phyloP scores from a whole-genome alignment of 1,140 invertebrate genomes.

The Cotesia typhae region DNA sequence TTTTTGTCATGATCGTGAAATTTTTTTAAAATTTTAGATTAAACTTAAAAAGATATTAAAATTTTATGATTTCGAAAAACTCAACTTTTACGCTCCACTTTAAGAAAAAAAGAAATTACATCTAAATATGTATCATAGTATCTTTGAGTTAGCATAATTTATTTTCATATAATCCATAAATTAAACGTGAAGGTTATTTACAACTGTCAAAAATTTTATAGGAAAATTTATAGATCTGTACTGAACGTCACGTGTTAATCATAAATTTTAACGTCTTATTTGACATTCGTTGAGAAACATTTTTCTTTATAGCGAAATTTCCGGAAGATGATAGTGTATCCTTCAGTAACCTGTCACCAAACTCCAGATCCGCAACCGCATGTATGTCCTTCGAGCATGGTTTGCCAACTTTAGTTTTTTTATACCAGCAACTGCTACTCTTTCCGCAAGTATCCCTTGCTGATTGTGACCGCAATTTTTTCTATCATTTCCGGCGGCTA shows the following conservation, averaged over 20 bases:
- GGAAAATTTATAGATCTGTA: not conserved
- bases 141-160: too few species aligned
- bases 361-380: not conserved
- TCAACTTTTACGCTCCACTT: too few species aligned
- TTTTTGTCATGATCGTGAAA: too few species aligned
- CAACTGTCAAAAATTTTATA: too few species aligned
- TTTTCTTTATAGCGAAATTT: not conserved
- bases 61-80: too few species aligned
- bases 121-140: too few species aligned
- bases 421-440: slow-evolving; percentile 10
- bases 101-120: too few species aligned
- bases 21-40: too few species aligned
- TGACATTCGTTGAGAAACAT: not conserved
- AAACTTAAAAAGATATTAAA: too few species aligned
- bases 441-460: slow-evolving; percentile 30
- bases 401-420: slow-evolving; percentile 28
- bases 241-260: slow-evolving; percentile 1
- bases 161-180: too few species aligned
- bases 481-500: slow-evolving; percentile 36
- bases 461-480: slow-evolving; percentile 52
- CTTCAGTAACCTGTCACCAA: slow-evolving; percentile 9
- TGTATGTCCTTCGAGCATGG: not conserved
- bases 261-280: not conserved
- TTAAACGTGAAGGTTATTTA: too few species aligned
- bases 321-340: slow-evolving; percentile 1